Evolutionary conservation across 92 coral and sea anemone species (phyloP).

Genomic region (Parazoanthus atlanticus): DNA sequence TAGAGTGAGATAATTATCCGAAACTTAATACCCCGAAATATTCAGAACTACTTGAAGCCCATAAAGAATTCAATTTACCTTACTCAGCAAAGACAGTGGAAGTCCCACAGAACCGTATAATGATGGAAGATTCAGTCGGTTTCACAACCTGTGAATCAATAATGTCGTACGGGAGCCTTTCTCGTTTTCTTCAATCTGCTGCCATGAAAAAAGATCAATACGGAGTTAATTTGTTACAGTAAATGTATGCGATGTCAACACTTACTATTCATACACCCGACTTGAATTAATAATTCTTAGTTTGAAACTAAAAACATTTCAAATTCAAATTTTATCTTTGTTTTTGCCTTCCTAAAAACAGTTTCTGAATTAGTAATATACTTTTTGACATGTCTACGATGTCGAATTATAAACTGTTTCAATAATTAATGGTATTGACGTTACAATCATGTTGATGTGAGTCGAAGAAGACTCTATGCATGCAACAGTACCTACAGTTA

Average conservation of each 20-base stretch:
- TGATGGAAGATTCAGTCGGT: not conserved
- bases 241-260: not conserved
- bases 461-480: not conserved
- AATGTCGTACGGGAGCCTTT: not conserved
- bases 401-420: not conserved
- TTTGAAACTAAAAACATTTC: not conserved
- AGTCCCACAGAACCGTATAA: not conserved
- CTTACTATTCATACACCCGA: not conserved
- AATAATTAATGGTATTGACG: slow-evolving; percentile 23
- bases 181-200: not conserved
- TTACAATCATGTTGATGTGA: not conserved
- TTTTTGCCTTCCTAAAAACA: not conserved
- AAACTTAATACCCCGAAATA: not conserved
- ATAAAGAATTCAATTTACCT: not conserved
- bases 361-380: slow-evolving; percentile 12
- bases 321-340: slow-evolving; percentile 32
- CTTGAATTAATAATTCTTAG: slow-evolving; percentile 6
- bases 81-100: not conserved
- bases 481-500: not conserved
- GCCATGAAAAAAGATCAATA: not conserved
- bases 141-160: not conserved
- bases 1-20: not conserved
- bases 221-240: not conserved
- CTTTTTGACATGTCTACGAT: not conserved
- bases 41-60: no score